These are phyloP conservation scores for Hemicrepidius hirtus DNA, from an alignment of 2,888 invertebrate species.

Conservation along the genomic window DNA sequence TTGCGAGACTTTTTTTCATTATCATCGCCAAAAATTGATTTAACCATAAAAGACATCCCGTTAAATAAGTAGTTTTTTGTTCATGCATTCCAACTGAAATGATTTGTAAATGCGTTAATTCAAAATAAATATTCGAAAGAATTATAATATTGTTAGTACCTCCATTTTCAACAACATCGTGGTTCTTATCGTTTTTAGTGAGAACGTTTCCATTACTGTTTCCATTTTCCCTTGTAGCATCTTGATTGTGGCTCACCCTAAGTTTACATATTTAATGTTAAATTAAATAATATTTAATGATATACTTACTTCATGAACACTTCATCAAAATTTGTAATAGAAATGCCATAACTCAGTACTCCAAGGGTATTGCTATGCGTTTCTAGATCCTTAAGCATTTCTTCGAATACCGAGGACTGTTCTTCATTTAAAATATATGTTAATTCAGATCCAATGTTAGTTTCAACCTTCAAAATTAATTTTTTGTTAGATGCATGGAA, in stretches of 20 bases:
- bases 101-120: background rate
- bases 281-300: conserved; percentile 56
- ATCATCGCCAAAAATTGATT: conserved; percentile 53
- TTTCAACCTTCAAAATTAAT: conserved; percentile 73
- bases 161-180: too few species aligned
- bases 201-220: background rate
- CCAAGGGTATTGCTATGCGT: conserved; percentile 75
- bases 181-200: too few species aligned
- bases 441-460: conserved; percentile 85
- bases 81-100: conserved; percentile 60
- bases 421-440: conserved; percentile 81
- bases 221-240: conserved; percentile 36
- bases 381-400: conserved; percentile 82
- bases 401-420: conserved; percentile 78
- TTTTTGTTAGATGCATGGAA: too few species aligned
- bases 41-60: conserved; percentile 25
- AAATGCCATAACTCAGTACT: conserved; percentile 87
- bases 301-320: conserved; percentile 85
- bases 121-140: background rate
- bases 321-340: conserved; percentile 92
- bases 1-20: conserved; percentile 45
- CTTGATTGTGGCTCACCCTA: conserved; percentile 60
- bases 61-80: conserved; percentile 36
- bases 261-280: conserved; percentile 13
- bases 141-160: background rate